A percentile compares a stretch with the other conserved stretches of the same genome.
phyloP scores from a whole-genome alignment of 2,888 invertebrate species.

The Ectropis crepuscularia region DNA sequence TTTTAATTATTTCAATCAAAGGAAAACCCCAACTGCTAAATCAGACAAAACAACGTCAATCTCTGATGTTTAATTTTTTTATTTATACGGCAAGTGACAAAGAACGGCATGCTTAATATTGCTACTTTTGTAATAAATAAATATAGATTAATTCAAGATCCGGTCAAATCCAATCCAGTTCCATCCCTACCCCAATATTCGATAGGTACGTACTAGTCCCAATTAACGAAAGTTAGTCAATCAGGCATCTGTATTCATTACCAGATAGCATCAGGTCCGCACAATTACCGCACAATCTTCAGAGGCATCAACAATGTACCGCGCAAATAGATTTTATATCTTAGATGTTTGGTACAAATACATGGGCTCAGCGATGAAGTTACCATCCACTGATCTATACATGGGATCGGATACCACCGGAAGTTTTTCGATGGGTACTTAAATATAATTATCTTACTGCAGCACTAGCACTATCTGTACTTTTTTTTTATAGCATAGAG shows the following conservation, averaged over 20 bases:
- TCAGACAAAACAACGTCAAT: no score
- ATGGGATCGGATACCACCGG: no score
- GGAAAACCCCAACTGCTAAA: no score
- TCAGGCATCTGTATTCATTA: constrained; percentile 61
- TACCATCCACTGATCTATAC: background rate
- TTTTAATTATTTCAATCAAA: no score
- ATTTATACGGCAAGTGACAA: no score
- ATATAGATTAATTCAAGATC: background rate
- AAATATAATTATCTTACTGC: no score
- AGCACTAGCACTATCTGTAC: no score
- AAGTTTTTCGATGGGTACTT: no score
- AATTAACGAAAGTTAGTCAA: constrained; percentile 62
- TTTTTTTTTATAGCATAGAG: no score
- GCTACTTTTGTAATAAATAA: background rate
- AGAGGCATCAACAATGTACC: constrained; percentile 68
- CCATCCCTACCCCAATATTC: constrained; percentile 20
- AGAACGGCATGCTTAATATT: no score
- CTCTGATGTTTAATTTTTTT: no score
- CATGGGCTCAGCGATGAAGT: constrained; percentile 5
- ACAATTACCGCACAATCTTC: constrained; percentile 64
- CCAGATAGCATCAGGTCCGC: constrained; percentile 61
- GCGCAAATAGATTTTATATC: constrained; percentile 74
- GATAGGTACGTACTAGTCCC: constrained; percentile 36
- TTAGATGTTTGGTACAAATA: constrained; percentile 49
- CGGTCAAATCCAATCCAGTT: background rate